Conservation (phyloP, 2,113 vertebrate genomes). For the Hydrochoerus hydrochaeris region DNA sequence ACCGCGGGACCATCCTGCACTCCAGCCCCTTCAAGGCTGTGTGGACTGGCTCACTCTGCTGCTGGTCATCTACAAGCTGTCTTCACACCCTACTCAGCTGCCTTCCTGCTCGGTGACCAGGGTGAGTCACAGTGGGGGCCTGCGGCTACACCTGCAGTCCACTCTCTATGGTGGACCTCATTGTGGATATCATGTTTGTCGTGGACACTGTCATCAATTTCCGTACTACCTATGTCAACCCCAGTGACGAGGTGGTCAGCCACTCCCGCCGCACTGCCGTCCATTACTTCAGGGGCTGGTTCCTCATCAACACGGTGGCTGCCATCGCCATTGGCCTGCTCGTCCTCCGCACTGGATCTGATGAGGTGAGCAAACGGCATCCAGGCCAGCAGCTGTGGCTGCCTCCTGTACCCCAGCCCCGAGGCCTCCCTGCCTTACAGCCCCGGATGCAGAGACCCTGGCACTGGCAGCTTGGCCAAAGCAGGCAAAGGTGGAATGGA, state of each 20-base stretch:
- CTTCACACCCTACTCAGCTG: conserved; percentile 97
- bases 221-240: conserved; percentile 98
- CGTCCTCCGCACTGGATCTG: conserved; percentile 95
- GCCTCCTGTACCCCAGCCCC: neutral
- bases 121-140: conserved; percentile 90
- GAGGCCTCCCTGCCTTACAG: neutral
- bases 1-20: conserved; percentile 98
- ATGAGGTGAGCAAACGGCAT: conserved; percentile 90
- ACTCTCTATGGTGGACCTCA: conserved; percentile 97
- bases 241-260: conserved; percentile 98
- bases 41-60: conserved; percentile 99
- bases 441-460: neutral
- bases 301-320: conserved; percentile 98
- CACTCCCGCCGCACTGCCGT: conserved; percentile 95
- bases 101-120: conserved; percentile 96
- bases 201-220: conserved; percentile 99
- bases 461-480: neutral
- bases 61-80: conserved; percentile 98
- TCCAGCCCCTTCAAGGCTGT: conserved; percentile 99
- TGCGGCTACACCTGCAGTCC: conserved; percentile 97
- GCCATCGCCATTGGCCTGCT: conserved; percentile 99
- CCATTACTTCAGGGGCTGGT: conserved; percentile 99
- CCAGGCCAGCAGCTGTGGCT: neutral
- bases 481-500: neutral
- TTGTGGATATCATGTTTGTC: conserved; percentile 99